Evolutionary conservation across 2,797 vertebrate species (phyloP), one percentile per base, ranked within the genome.

Genomic region (Acestrorhynchus altus): DNA sequence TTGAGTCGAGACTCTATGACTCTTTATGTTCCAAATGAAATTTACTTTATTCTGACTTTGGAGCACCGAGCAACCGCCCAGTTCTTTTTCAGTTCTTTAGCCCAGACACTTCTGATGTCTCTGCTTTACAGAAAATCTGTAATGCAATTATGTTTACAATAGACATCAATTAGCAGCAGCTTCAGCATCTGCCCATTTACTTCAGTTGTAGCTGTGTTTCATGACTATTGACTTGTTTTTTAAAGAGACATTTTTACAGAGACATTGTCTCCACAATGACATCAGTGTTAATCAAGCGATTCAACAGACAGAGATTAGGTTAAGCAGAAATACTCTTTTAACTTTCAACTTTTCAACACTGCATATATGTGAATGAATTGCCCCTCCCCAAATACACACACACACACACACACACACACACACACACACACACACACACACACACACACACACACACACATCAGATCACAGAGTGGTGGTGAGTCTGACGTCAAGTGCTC

Each of bases 401-500:
- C 63, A 57, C 54, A 61, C 63, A 57, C 40, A 16, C 56, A 61
- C 46, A 68, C 56, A 82, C 77, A 72, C 59, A 79, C 73, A 80
- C 68, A 83, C 64, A 74, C 63, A 57, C 40, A 16, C 56, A 61
- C 46, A 68, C 56, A 82, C 77, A 72, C 59, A 79, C 73, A 80
- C 68, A 83, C 64, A 74, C 60, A 63, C 42, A 60, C 52, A 64
- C 66, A 68, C 66, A 28, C 47, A 67, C 24, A 52, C 15, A 35
- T 24, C 6, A 28, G 31, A 44, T 76, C 77, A 72, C 42, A 69
- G 60, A 78, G 51, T 65, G 40, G 68, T 46, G 26, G 54, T 8
- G 39, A 57, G 72, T 47, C 56, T 86, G 83, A 85, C 83, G 81
- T 86, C 85, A 82, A 69, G 42, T 65, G 10, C 40, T 79, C 51